Evolutionary conservation across 2,113 vertebrate species (phyloP).

Genomic region (Meriones unguiculatus): DNA sequence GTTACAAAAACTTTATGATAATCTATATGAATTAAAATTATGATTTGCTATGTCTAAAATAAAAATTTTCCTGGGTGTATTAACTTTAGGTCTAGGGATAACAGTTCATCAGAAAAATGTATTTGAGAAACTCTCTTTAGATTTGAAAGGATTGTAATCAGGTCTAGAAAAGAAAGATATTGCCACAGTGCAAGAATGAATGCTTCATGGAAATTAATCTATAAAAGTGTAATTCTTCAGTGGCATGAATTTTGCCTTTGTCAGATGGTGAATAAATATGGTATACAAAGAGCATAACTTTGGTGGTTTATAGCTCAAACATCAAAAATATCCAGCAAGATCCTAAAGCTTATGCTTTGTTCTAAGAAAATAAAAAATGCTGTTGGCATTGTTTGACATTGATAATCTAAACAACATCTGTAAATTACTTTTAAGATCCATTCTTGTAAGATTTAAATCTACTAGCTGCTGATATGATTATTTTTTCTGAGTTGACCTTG

Average conservation of each 20-base stretch:
- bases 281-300: slow-evolving; percentile 6
- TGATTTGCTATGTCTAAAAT: slow-evolving; percentile 64
- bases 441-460: not conserved
- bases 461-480: not conserved
- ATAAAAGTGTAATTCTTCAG: slow-evolving; percentile 72
- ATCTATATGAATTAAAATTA: slow-evolving; percentile 74
- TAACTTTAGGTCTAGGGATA: slow-evolving; percentile 70
- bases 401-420: not conserved
- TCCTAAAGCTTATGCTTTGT: slow-evolving; percentile 11
- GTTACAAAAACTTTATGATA: slow-evolving; percentile 66
- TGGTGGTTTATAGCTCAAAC: slow-evolving; percentile 52
- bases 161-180: slow-evolving; percentile 79
- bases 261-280: slow-evolving; percentile 76
- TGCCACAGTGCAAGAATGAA: slow-evolving; percentile 61
- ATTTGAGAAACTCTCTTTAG: slow-evolving; percentile 67
- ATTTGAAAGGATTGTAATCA: slow-evolving; percentile 82
- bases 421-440: slow-evolving; percentile 29
- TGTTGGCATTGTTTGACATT: slow-evolving; percentile 52
- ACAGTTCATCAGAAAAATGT: slow-evolving; percentile 74
- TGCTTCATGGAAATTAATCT: slow-evolving; percentile 66
- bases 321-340: slow-evolving; percentile 21
- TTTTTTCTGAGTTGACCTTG: not conserved
- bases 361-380: slow-evolving; percentile 13
- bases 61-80: slow-evolving; percentile 43
- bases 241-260: slow-evolving; percentile 32